Evolutionary conservation across 2,797 vertebrate genomes (phyloP).

Genomic region (Cichlasoma orientale): DNA sequence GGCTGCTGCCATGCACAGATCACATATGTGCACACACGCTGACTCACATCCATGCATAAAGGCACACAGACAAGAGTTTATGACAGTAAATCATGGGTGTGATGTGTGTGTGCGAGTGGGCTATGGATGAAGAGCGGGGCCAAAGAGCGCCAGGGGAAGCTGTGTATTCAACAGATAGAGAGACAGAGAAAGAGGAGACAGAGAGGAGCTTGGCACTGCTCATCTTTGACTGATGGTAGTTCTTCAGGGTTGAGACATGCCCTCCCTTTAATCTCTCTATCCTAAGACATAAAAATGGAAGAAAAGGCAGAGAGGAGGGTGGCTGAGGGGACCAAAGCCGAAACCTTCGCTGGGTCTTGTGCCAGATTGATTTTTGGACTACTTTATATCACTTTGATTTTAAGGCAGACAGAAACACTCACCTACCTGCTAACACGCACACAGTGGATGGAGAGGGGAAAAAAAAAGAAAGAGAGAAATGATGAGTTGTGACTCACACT

Average conservation of each 20-base stretch:
- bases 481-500: slow-evolving; percentile 50
- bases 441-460: slow-evolving; percentile 32
- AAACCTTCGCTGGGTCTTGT: slow-evolving; percentile 50
- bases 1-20: slow-evolving; percentile 58
- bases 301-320: slow-evolving; percentile 45
- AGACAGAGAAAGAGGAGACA: slow-evolving; percentile 38
- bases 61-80: slow-evolving; percentile 27
- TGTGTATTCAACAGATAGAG: slow-evolving; percentile 47
- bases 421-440: slow-evolving; percentile 47
- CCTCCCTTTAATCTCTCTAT: slow-evolving; percentile 76
- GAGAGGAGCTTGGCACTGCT: slow-evolving; percentile 65
- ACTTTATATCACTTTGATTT: slow-evolving; percentile 72
- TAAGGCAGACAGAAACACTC: slow-evolving; percentile 58
- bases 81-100: slow-evolving; percentile 62
- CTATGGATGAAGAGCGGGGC: slow-evolving; percentile 50
- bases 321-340: slow-evolving; percentile 47
- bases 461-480: slow-evolving; percentile 43
- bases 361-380: slow-evolving; percentile 67
- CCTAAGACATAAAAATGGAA: slow-evolving; percentile 68
- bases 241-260: slow-evolving; percentile 63
- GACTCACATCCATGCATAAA: slow-evolving; percentile 29
- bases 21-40: slow-evolving; percentile 45
- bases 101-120: slow-evolving; percentile 31
- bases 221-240: slow-evolving; percentile 71
- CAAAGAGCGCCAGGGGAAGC: slow-evolving; percentile 58